Conservation (phyloP, 1,140 invertebrate species). For the Caenorhabditis latens region DNA sequence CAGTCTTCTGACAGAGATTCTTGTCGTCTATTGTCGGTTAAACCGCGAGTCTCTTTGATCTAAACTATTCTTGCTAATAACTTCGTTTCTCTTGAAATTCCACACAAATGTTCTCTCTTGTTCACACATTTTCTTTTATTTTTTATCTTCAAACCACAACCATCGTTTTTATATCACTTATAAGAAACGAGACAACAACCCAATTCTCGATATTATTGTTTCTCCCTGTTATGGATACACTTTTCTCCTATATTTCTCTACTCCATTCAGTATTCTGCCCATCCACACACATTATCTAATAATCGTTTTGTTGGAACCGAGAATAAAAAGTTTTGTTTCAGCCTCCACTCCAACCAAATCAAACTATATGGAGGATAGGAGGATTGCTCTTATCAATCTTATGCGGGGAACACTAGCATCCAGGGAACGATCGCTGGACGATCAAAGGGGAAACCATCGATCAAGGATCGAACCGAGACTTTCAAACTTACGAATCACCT, state of each 20-base stretch:
- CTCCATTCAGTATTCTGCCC: slow-evolving; percentile 19
- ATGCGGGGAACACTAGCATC: not conserved
- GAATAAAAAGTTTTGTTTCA: slow-evolving; percentile 50
- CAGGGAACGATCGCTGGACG: not conserved
- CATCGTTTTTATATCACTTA: not conserved
- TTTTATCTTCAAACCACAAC: not conserved
- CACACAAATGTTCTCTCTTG: slow-evolving; percentile 1
- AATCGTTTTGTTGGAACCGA: slow-evolving; percentile 41
- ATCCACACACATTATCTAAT: slow-evolving; percentile 1
- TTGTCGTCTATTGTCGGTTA: slow-evolving; percentile 1
- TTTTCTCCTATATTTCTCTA: not conserved
- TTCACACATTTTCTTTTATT: not conserved
- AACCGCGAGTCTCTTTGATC: not conserved
- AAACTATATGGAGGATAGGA: slow-evolving; percentile 20
- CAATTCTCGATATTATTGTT: not conserved
- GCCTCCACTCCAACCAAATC: slow-evolving; percentile 15
- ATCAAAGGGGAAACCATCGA: slow-evolving; percentile 26
- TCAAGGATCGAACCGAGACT: not conserved
- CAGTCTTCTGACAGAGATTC: slow-evolving; percentile 4
- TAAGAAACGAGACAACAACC: not conserved
- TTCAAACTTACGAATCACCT: not conserved
- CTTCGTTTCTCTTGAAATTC: slow-evolving; percentile 5
- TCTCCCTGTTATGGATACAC: not conserved
- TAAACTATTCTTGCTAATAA: slow-evolving; percentile 2
- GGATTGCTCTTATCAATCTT: slow-evolving; percentile 11